Base-by-base conservation (phyloP, 1,140 invertebrate species). In the Bombus terrestris region DNA sequence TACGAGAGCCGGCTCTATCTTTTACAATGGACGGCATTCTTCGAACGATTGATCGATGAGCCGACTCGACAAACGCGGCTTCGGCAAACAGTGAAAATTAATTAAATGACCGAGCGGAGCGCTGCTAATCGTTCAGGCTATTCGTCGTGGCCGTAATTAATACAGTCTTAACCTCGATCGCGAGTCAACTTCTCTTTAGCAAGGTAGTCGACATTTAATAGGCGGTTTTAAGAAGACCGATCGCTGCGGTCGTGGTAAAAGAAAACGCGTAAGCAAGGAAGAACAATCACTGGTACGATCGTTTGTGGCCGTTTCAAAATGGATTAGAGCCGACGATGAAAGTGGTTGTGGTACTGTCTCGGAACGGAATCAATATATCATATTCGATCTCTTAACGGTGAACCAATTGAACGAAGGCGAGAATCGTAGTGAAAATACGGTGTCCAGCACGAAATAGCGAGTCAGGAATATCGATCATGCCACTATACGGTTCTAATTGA, bases 21-120 rank as follows among this genome's bases (percentile, higher is more conserved):
- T 15, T 53, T 37, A 68, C 79, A 69, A 88, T 84, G 76, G 86
- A 85, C 75, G 73, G 43, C 68, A 68, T 73, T 68, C 59, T 22
- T 37, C 62, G 35, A 69, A 59, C 59, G 64, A 47, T 75, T 85
- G 89, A 90, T 88, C 72, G 73, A 90, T 85, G 83, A 73, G 39
- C 22, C 74, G 1, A 22, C 74, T 78, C 18, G 32, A 10, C 83
- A 15, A 35, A 37, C 13, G 57, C 69, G 77, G 41, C 59, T 83
- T 47, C 43, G 64, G 59, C 59, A 25, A 88, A 72, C 68, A 37
- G 64, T 62, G 78, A 90, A 62, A 88, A 89, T 86, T 87, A 83
- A 89, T 85, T 85, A 71, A 90, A 87, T 15, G 62, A 47, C 64
- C 80, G 37, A 47, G 75, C 83, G 13, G n/a, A 64, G 43, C 47